Evolutionary conservation across 2,113 vertebrate species (phyloP), one percentile per base, ranked within the genome.

Genomic region (Mus spicilegus): DNA sequence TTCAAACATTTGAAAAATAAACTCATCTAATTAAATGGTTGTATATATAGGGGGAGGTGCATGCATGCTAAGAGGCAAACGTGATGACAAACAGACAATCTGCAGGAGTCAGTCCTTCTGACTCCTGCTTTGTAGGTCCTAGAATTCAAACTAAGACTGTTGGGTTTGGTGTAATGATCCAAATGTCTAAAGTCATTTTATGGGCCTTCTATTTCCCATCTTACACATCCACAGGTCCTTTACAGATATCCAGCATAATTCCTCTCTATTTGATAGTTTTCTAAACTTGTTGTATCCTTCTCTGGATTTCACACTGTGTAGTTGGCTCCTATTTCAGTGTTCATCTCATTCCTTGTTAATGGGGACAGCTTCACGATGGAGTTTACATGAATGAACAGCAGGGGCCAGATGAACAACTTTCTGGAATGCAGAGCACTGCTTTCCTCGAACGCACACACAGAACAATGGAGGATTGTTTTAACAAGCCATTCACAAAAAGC

Each of bases 311-410:
- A 81, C 70, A 36, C 30, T 86, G 33, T 87, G 75, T 69, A 75
- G 36, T 51, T 81, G 73, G 36, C n/a, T 42, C 82, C 26, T 76
- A 56, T 13, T 82, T 39, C 7, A 33, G 4, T 81, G 65, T 93
- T 94, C 36, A 39, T 46, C 42, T 78, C 19, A 26, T 65, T 80
- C 56, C 90, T 90, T 86, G 49, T 91, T 63, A 91, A 76, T 85
- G 65, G 42, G 72, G 65, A 91, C 19, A 67, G 5, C 77, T 73
- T 49, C 89, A 76, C 54, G 14, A 36, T 91, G 86, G 42, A 81
- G 26, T 70, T 81, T 85, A 58, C 70, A 90, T 76, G 39, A 76
- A 58, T 42, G 39, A 93, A 46, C n/a, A 93, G 26, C 22, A 26
- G 82, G 85, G 72, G 65, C 56, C 87, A 72, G 51, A 65, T 46